Base-by-base conservation (phyloP, 2,113 vertebrate species). In the Lontra canadensis region DNA sequence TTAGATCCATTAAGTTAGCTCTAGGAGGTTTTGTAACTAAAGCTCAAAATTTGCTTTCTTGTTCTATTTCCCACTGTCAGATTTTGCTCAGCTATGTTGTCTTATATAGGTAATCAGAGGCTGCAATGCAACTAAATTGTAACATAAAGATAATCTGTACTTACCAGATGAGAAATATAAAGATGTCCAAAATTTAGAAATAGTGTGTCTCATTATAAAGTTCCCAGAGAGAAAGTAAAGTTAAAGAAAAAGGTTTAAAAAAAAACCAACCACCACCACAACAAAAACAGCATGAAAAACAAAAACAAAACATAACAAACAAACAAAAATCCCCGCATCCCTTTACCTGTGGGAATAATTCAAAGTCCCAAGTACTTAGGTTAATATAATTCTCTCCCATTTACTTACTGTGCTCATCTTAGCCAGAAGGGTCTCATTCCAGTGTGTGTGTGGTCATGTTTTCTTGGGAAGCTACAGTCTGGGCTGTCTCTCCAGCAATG, bases 11-110 rank as follows among this genome's bases (percentile, higher is more conserved):
- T 80, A 94, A 74, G 57, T 86, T 67, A 59, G 36, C n/a, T 74
- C 36, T n/a, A 52, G 14, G 71, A 88, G 47, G 26, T 34, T 80
- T 67, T 93, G 59, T 59, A 76, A 61, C 79, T 15, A 34, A 63
- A 49, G 29, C 59, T 93, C 31, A 71, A 74, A 93, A 59, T 83
- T 87, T 89, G n/a, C 85, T 90, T 78, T 88, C 81, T 29, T 78
- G 17, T 86, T 57, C 61, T 63, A 29, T 89, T 71, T 84, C 73
- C 9, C 10, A 42, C 34, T 78, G 36, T 88, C 39, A 61, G 74
- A 73, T 67, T 91, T 96, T 91, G 65, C 52, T 63, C 47, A 84
- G 10, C 26, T 59, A 8, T 55, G 6, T 34, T 73, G 36, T 55
- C 83, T 31, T 31, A 6, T 47, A 15, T 31, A 67, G 39, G 21